These are phyloP conservation scores for Eleginops maclovinus DNA, from an alignment of 2,113 vertebrate genomes.

Conservation along the genomic window DNA sequence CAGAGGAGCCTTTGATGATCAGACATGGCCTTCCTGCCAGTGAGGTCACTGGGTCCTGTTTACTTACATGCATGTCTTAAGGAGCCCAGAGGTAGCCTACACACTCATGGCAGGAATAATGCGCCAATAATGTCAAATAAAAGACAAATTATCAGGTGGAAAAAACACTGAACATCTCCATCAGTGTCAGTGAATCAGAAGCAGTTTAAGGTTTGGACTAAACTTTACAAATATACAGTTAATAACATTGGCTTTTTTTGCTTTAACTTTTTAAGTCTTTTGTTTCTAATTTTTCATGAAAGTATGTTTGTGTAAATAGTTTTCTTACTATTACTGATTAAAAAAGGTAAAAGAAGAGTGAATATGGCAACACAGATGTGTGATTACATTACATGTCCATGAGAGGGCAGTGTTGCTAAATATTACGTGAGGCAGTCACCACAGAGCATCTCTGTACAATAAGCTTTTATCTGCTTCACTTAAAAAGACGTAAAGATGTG, in stretches of 20 bases:
- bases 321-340: not conserved
- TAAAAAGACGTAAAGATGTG: not conserved
- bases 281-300: too few relatives aligned
- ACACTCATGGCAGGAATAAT: slow-evolving; percentile 59
- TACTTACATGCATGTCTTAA: slow-evolving; percentile 70
- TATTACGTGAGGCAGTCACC: not conserved
- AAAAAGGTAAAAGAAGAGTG: not conserved
- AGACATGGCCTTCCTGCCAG: slow-evolving; percentile 81
- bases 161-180: slow-evolving; percentile 27
- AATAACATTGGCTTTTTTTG: not conserved
- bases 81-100: slow-evolving; percentile 65
- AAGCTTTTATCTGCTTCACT: not conserved
- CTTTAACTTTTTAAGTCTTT: not conserved
- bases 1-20: slow-evolving; percentile 80
- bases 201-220: not conserved
- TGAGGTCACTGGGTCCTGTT: slow-evolving; percentile 78
- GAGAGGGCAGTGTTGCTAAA: slow-evolving; percentile 51
- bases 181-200: slow-evolving; percentile 22
- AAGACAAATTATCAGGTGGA: slow-evolving; percentile 52
- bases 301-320: too few relatives aligned
- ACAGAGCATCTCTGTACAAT: not conserved
- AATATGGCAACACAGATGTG: not conserved
- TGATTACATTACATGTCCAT: not conserved
- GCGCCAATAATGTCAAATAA: slow-evolving; percentile 42
- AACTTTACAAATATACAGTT: not conserved